Conservation (phyloP, 2,113 vertebrate genomes). For the Corythornis madagascariensis region DNA sequence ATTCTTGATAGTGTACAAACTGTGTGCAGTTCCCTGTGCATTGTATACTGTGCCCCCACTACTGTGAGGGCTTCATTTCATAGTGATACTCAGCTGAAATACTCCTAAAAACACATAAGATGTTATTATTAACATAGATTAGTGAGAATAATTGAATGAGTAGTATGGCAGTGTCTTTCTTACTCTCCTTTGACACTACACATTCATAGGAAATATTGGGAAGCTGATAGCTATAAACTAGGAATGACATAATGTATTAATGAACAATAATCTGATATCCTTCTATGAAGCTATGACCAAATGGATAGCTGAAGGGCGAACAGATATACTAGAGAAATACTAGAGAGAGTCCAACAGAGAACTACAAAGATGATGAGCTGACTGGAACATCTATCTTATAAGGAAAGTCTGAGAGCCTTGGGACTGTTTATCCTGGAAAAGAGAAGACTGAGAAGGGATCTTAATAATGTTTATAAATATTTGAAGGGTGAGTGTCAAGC, state of each 20-base stretch:
- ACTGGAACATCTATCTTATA: no score
- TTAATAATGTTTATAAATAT: no score
- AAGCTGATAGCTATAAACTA: not conserved
- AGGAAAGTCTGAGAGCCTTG: no score
- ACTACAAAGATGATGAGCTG: no score
- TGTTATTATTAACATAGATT: not conserved
- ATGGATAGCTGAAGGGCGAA: no score
- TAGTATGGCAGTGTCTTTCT: not conserved
- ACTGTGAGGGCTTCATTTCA: not conserved
- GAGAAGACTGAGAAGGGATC: no score
- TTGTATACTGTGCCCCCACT: not conserved
- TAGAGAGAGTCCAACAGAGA: no score
- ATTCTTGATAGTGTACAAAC: not conserved
- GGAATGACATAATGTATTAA: not conserved
- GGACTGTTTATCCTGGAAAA: no score
- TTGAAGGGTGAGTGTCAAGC: no score
- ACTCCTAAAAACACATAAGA: not conserved
- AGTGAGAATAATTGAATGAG: not conserved
- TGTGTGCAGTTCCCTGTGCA: not conserved
- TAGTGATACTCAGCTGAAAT: not conserved
- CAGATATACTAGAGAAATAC: no score
- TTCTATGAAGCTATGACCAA: no score
- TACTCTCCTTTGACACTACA: not conserved
- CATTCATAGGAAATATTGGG: not conserved
- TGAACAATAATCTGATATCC: no score